phyloP scores from a whole-genome alignment of 2,888 invertebrate genomes.

The Cheilosia scutellata region DNA sequence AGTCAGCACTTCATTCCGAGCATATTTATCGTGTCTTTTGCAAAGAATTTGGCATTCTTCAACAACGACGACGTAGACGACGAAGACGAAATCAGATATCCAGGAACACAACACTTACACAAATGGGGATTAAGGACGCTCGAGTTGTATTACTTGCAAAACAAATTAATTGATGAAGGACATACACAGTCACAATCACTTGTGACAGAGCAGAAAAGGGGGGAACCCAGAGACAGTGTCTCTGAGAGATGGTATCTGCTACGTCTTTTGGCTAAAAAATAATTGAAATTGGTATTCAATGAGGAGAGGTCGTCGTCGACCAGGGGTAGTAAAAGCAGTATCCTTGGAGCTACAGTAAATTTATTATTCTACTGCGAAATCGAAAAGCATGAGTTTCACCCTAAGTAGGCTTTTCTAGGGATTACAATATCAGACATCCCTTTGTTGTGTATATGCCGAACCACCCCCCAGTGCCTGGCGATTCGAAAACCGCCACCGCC shows the following conservation, averaged over 20 bases:
- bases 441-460: constrained; percentile 43
- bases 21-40: constrained; percentile 73
- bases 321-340: constrained; percentile 27
- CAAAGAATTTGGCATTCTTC: constrained; percentile 62
- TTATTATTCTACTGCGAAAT: constrained; percentile 75
- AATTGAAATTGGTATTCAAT: constrained; percentile 76
- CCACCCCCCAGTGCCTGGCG: background rate
- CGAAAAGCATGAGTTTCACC: constrained; percentile 70
- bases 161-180: constrained; percentile 78
- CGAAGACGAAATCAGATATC: constrained; percentile 73
- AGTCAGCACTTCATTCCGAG: constrained; percentile 73
- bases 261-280: constrained; percentile 68
- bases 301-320: constrained; percentile 50
- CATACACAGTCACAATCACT: constrained; percentile 75
- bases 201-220: constrained; percentile 53
- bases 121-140: constrained; percentile 78
- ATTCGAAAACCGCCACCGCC: constrained; percentile 58
- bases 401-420: constrained; percentile 71
- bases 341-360: constrained; percentile 73
- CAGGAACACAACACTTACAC: constrained; percentile 74
- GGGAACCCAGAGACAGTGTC: background rate
- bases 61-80: constrained; percentile 31
- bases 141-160: constrained; percentile 77
- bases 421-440: constrained; percentile 73
- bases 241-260: constrained; percentile 59